These are phyloP conservation scores for Sogatella furcifera DNA, from an alignment of 1,140 invertebrate species.

Conservation along the genomic window DNA sequence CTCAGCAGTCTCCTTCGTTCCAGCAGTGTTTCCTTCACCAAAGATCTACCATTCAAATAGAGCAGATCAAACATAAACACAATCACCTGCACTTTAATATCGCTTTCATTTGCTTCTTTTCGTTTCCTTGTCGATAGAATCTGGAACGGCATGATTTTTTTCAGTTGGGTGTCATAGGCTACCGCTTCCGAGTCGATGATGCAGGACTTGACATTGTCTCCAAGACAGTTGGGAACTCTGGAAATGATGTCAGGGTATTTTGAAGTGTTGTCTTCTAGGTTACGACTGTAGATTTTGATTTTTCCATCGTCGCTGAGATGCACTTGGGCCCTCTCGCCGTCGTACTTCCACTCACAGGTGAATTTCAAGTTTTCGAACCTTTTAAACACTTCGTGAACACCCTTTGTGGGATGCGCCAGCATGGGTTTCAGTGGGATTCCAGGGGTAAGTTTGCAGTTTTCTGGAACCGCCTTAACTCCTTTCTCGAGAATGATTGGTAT, in stretches of 20 bases:
- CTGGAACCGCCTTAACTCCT: conserved; percentile 66
- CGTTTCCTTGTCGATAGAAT: conserved; percentile 90
- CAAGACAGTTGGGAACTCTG: conserved; percentile 50
- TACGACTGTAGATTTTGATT: conserved; percentile 84
- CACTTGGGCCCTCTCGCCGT: conserved; percentile 96
- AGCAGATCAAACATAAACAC: conserved; percentile 97
- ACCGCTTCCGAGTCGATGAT: conserved; percentile 96
- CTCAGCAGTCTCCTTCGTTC: conserved; percentile 64
- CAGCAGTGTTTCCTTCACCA: conserved; percentile 70
- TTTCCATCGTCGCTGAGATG: conserved; percentile 57
- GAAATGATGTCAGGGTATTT: conserved; percentile 96
- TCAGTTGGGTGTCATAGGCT: conserved; percentile 84
- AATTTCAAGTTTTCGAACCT: conserved; percentile 88
- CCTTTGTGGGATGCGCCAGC: conserved; percentile 96
- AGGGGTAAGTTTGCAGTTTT: conserved; percentile 79
- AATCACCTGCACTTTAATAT: conserved; percentile 96
- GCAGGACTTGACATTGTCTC: conserved; percentile 60
- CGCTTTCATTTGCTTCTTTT: conserved; percentile 56
- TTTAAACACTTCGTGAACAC: conserved; percentile 78
- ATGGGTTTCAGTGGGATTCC: conserved; percentile 96
- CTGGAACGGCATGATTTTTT: conserved; percentile 95
- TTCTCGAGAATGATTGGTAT: conserved; percentile 69
- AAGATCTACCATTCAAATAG: conserved; percentile 81
- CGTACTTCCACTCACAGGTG: conserved; percentile 99
- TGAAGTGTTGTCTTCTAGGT: conserved; percentile 95